Conservation (phyloP, 2,113 vertebrate genomes). For the Amphiprion ocellaris region DNA sequence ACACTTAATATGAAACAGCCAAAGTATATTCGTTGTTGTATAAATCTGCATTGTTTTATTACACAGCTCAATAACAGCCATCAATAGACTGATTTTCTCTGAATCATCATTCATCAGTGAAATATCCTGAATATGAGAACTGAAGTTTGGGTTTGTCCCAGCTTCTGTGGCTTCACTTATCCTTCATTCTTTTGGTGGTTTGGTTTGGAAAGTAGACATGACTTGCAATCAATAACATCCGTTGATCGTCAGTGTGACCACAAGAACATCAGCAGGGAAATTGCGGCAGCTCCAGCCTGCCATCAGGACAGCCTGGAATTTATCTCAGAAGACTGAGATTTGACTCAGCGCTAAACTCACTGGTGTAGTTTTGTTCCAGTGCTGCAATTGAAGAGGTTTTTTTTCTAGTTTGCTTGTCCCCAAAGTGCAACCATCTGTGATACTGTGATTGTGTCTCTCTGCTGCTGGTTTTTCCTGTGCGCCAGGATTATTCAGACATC, state of each 20-base stretch:
- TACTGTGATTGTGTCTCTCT: background rate
- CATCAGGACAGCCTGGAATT: too few species aligned
- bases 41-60: too few species aligned
- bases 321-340: too few species aligned
- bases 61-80: too few species aligned
- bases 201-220: background rate
- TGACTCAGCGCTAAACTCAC: too few species aligned
- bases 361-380: too few species aligned
- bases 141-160: background rate
- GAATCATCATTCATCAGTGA: background rate
- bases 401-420: background rate
- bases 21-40: too few species aligned
- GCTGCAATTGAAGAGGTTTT: background rate
- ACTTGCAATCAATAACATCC: conserved; percentile 2
- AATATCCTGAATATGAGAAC: background rate
- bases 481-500: conserved; percentile 8
- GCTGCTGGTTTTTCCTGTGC: conserved; percentile 5
- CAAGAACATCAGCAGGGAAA: background rate
- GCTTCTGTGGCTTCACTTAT: conserved; percentile 2
- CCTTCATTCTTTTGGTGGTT: background rate
- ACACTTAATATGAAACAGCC: too few species aligned
- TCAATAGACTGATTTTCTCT: too few species aligned
- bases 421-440: background rate
- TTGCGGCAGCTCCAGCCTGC: too few species aligned
- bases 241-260: background rate